Base-by-base conservation (phyloP, 1,140 invertebrate species). In the Cyrtorhinus lividipennis region DNA sequence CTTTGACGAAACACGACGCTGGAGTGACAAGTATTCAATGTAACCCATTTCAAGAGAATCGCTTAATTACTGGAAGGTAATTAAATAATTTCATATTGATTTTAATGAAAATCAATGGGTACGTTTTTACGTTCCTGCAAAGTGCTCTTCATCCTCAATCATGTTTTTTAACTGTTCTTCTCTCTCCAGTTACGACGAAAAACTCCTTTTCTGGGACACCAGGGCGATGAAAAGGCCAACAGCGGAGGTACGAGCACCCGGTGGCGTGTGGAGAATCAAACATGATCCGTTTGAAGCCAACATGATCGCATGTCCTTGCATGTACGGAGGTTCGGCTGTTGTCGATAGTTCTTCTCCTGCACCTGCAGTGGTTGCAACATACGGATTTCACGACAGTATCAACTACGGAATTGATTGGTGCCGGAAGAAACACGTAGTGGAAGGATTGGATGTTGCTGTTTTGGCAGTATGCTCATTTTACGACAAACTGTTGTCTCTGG, bases 381-480 rank as follows among this genome's bases (percentile, higher is more conserved):
- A 87, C 67, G 73, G 71, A 15, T 82, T 87, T 64, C 89, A 92
- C 68, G 73, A 81, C 53, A 88, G 85, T 69, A 82, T 95, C 66
- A 84, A 86, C 8, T 95, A 95, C 71, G 91, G 91, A 2, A 86
- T 83, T 1, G 90, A 94, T 73, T 94, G 90, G 90, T 82, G 77
- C 59, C 75, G 75, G 65, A 64, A 76, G 13, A 63, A 65, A 3
- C 58, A 74, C 15, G 62, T 57, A 5, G 57, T 65, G 64, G 53
- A 66, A 64, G 68, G 71, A 10, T 65, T 70, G 56, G 66, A 71
- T 8, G 56, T 62, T 8, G 66, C 66, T 61, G 65, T 84, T 18
- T 73, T 83, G 18, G 82, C 80, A 1, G 86, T 87, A 2, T 93
- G 90, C 71, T 94, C 91, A 0, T 95, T 94, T 77, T 93, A 94